Evolutionary conservation across 1,140 invertebrate genomes (phyloP).

Genomic region (Carcinoscorpius rotundicauda): DNA sequence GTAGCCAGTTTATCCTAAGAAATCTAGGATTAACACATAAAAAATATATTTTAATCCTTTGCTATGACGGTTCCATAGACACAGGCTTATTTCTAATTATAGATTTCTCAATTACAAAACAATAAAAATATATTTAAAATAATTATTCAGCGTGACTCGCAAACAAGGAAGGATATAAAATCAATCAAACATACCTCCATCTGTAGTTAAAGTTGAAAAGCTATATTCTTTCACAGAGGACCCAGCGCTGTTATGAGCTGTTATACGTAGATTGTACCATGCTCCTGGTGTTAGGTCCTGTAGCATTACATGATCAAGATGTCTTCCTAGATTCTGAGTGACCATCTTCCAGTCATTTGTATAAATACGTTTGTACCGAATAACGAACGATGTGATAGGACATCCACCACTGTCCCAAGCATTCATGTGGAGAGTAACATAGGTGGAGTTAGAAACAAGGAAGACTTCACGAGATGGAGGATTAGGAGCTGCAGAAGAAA

Average conservation of each 20-base stretch:
- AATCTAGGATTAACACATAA: too few species aligned
- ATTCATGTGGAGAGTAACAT: slow-evolving; percentile 51
- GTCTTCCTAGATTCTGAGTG: slow-evolving; percentile 14
- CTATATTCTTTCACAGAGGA: slow-evolving; percentile 71
- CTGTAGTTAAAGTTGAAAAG: slow-evolving; percentile 45
- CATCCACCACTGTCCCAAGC: slow-evolving; percentile 69
- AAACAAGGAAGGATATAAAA: too few species aligned
- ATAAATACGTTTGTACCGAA: slow-evolving; percentile 48
- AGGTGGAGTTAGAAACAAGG: slow-evolving; percentile 49
- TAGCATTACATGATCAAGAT: slow-evolving; percentile 21
- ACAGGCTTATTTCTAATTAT: too few species aligned
- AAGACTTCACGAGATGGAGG: slow-evolving; percentile 32
- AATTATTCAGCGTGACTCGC: too few species aligned
- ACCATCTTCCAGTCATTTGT: slow-evolving; percentile 16
- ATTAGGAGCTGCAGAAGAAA: slow-evolving; percentile 14
- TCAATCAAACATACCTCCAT: slow-evolving; percentile 36
- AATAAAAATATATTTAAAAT: too few species aligned
- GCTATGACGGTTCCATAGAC: too few species aligned
- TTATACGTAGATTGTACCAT: slow-evolving; percentile 69
- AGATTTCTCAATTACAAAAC: too few species aligned
- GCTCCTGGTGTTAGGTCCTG: slow-evolving; percentile 66
- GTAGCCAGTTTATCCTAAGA: too few species aligned
- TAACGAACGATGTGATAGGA: slow-evolving; percentile 58
- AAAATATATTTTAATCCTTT: too few species aligned
- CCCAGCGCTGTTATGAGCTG: slow-evolving; percentile 83